Evolutionary conservation across 2,888 invertebrate genomes (phyloP), one percentile per base, ranked within the genome.

Genomic region (Xylophagus ater): DNA sequence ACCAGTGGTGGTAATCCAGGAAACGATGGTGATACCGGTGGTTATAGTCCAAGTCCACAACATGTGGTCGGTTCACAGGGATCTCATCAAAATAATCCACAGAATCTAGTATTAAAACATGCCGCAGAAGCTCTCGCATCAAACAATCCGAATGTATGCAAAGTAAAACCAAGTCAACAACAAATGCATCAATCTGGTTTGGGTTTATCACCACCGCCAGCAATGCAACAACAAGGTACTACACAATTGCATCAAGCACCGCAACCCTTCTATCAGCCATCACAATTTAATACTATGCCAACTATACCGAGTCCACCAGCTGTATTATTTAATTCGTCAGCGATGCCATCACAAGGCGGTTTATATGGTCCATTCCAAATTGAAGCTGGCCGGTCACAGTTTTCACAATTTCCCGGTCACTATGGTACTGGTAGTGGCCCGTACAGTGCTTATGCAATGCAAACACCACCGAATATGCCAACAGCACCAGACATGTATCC

Each of bases 221-320:
- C 78, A 44, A 76, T 71, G 48, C 72, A 70, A 50, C n/a, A n/a
- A n/a, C 53, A 71, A 56, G 57, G 69, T 58, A 57, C 66, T 58
- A 56, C 59, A 39, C 52, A 37, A 43, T 49, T 51, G 20, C 56
- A 72, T 51, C 71, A 65, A 56, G 71, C 70, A 52, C 72, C 68
- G 48, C 72, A 62, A 58, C 71, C 58, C 7, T 63, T 60, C 54
- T 86, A 83, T 62, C 78, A 76, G 67, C 80, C 82, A 53, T 59
- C 65, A 42, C 83, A 83, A 42, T 87, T 81, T 53, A 81, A 83
- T 37, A 76, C 77, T 34, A 78, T 88, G 58, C 79, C 87, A 14
- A 83, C 87, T 19, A 85, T 89, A 46, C 88, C 89, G 21, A 88
- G 87, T 37, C 88, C 89, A 13, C 81, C 82, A 15, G 81, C 84